phyloP scores from a whole-genome alignment of 2,113 vertebrate species.

The Urocolius indicus region DNA sequence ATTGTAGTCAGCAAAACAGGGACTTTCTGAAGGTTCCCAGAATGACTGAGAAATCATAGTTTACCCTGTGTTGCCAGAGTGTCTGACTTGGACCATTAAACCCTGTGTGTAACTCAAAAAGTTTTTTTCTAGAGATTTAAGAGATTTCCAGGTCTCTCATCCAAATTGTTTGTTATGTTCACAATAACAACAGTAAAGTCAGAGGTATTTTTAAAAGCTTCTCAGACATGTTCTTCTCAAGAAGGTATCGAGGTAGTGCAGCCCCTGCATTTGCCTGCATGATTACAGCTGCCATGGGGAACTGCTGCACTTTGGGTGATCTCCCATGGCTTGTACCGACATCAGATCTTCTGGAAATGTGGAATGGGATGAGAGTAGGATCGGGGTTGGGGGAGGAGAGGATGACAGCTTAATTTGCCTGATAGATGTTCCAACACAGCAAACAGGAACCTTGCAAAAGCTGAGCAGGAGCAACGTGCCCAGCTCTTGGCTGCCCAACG shows the following conservation, averaged over 20 bases:
- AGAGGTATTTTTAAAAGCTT: background rate
- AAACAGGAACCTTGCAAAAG: background rate
- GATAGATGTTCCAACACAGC: background rate
- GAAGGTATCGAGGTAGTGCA: background rate
- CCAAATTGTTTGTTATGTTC: background rate
- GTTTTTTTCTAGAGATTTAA: conserved; percentile 14
- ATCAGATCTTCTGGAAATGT: background rate
- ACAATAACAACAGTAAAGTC: background rate
- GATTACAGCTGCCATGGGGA: background rate
- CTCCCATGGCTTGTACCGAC: background rate
- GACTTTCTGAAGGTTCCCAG: conserved; percentile 10
- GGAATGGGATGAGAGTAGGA: background rate
- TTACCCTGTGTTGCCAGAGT: background rate
- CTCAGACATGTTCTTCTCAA: background rate
- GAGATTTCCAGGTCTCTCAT: background rate
- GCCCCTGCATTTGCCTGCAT: background rate
- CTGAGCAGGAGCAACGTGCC: background rate
- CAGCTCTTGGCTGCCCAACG: background rate
- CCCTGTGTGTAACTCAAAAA: background rate
- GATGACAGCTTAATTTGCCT: accelerated
- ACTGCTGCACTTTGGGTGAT: background rate
- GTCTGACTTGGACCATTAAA: background rate
- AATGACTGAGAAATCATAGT: background rate
- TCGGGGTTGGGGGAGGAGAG: background rate
- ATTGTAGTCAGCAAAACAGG: background rate